phyloP scores from a whole-genome alignment of 2,113 vertebrate genomes.

The Eubucco bourcierii region DNA sequence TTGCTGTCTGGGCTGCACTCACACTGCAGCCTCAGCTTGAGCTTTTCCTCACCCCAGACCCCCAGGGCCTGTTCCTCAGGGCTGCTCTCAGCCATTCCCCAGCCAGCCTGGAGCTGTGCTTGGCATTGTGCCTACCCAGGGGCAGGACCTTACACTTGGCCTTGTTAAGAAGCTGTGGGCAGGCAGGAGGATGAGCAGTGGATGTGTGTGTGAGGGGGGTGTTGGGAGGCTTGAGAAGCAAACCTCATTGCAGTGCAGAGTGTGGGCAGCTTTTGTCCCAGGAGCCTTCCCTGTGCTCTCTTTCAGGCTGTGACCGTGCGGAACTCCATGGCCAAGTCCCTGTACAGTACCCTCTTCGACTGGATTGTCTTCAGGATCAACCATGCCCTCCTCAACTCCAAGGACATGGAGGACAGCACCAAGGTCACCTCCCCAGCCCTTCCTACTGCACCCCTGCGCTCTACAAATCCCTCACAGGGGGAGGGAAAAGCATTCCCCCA shows the following conservation, averaged over 20 bases:
- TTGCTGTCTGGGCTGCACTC: no score
- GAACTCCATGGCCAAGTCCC: constrained; percentile 96
- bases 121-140: no score
- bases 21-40: no score
- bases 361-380: constrained; percentile 99
- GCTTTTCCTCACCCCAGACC: no score
- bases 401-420: constrained; percentile 88
- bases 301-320: constrained; percentile 91
- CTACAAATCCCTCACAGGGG: neutral
- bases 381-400: constrained; percentile 93
- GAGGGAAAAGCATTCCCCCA: neutral
- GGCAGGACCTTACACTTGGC: no score
- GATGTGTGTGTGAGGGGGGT: fast-evolving
- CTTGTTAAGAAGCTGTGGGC: neutral
- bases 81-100: no score
- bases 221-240: neutral
- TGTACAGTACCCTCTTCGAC: constrained; percentile 96
- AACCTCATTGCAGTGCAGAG: neutral
- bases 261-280: neutral
- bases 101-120: no score
- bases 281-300: neutral
- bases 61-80: no score
- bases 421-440: constrained; percentile 77
- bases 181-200: fast-evolving
- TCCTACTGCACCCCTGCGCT: neutral